phyloP scores from a whole-genome alignment of 2,888 invertebrate species.

The Melangyna quadrimaculata region DNA sequence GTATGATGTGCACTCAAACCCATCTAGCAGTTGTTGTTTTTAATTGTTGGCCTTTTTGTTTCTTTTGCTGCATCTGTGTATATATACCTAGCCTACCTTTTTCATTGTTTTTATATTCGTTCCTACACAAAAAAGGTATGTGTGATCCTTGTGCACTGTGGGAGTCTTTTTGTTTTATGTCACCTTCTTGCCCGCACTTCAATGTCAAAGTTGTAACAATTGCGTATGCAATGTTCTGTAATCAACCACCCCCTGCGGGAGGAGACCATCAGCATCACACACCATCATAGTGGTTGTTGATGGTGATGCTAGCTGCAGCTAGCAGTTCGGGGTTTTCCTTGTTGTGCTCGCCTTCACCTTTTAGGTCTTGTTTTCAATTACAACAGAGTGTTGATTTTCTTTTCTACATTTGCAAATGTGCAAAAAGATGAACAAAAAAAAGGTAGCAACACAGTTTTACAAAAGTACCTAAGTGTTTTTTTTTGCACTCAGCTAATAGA shows the following conservation, averaged over 20 bases:
- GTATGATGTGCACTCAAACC: neutral
- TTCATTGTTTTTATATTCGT: neutral
- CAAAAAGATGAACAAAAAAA: neutral
- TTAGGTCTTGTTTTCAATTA: slow-evolving; percentile 35
- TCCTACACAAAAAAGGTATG: neutral
- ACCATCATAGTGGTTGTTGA: neutral
- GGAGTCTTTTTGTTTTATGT: slow-evolving; percentile 33
- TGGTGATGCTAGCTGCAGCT: neutral
- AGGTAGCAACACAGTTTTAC: slow-evolving; percentile 34
- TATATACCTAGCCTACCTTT: neutral
- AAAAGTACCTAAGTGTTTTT: slow-evolving; percentile 31
- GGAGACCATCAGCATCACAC: slow-evolving; percentile 29
- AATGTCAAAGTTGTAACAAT: slow-evolving; percentile 52
- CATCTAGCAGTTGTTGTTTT: slow-evolving; percentile 31
- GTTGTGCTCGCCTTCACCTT: slow-evolving; percentile 37
- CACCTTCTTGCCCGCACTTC: slow-evolving; percentile 54
- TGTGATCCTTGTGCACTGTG: slow-evolving; percentile 42
- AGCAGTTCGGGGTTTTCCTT: neutral
- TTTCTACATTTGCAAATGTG: slow-evolving; percentile 18
- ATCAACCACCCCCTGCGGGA: slow-evolving; percentile 56
- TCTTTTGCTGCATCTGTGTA: slow-evolving; percentile 27
- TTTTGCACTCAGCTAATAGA: slow-evolving; percentile 58
- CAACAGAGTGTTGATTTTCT: slow-evolving; percentile 39
- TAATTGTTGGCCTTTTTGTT: slow-evolving; percentile 40
- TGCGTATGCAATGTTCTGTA: slow-evolving; percentile 51